Evolutionary conservation across 2,888 invertebrate genomes (phyloP), one percentile per base, ranked within the genome.

Genomic region (Patella caerulea): DNA sequence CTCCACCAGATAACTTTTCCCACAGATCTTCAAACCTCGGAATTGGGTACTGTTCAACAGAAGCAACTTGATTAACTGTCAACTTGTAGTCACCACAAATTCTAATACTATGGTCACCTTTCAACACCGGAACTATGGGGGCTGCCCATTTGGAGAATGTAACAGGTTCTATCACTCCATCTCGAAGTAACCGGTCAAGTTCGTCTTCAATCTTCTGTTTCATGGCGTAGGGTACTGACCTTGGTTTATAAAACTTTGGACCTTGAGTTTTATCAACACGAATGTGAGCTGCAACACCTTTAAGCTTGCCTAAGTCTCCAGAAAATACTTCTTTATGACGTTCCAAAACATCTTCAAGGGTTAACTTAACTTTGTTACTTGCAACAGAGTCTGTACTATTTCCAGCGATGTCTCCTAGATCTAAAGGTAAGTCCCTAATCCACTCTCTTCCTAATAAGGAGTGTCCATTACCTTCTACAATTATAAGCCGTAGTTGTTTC

Each of bases 1-100:
- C 65, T 17, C 73, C 73, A 34, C 56, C 53, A 34, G 45, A 72
- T 24, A 70, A 52, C 53, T 71, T 59, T 70, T 29, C 65, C 19
- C 72, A 55, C 17, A 78, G 19, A 78, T 65, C 65, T 65, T 15
- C 65, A 9, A 65, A 19, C n/a, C 65, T 65, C 9, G 19, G 65
- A 65, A 65, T 65, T 19, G 65, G 65, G 65, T 65, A 65, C 19
- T 65, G 65, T 19, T 65, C n/a, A 19, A 65, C 65, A 65, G 65
- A 19, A 17, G 65, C n/a, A 65, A 65, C 19, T 12, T 65, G 65
- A 65, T 65, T 65, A 65, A 65, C 19, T 9, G 65, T n/a, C n/a
- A n/a, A n/a, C n/a, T n/a, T n/a, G n/a, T n/a, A n/a, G n/a, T n/a
- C n/a, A n/a, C n/a, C n/a, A n/a, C n/a, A n/a, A n/a, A n/a, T n/a